Evolutionary conservation across 2,888 invertebrate species (phyloP), one percentile per base, ranked within the genome.

Genomic region (Heliconius cydno): DNA sequence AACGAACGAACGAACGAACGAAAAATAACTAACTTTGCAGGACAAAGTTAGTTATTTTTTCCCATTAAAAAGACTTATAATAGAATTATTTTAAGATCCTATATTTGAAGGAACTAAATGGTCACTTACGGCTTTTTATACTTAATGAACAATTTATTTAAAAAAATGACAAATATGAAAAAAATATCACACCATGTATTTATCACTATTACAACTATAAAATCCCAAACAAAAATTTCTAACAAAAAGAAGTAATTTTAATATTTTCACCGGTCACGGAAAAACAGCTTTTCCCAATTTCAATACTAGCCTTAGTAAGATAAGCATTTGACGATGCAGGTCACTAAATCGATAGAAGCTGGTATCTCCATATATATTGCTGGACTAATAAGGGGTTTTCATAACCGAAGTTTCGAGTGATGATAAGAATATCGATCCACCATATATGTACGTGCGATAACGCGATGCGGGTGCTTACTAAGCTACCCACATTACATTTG

Each of bases 361-460:
- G 65, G 63, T 65, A 76, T 76, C 38, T 76, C 12, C 38, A n/a
- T 63, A 72, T 76, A 73, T 80, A 80, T 78, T 76, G 71, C 60
- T 68, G 75, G 75, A 34, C 79, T 80, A 81, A 82, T 83, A 81
- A 81, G 81, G 81, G 82, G 77, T 86, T 86, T 84, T 92, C 91
- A 91, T 91, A 92, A 91, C 89, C 88, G 86, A 92, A 92, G 90
- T 93, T 93, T 92, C 87, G 87, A 94, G 93, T 94, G 92, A 88
- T 89, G 94, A 94, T 94, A 94, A 94, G 87, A 86, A 89, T 92
- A 87, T 88, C 86, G 88, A 88, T 88, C 93, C 90, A 90, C 91
- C 86, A 86, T 85, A 93, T 92, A 91, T 91, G 80, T 85, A 93
- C 92, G 91, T 91, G 80, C 84, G 91, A 91, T 91, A 91, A 91